Percentiles rank a stretch among this genome's conserved stretches.
These are phyloP conservation scores for Agrochola circellaris DNA, from an alignment of 2,888 invertebrate genomes.

Conservation along the genomic window DNA sequence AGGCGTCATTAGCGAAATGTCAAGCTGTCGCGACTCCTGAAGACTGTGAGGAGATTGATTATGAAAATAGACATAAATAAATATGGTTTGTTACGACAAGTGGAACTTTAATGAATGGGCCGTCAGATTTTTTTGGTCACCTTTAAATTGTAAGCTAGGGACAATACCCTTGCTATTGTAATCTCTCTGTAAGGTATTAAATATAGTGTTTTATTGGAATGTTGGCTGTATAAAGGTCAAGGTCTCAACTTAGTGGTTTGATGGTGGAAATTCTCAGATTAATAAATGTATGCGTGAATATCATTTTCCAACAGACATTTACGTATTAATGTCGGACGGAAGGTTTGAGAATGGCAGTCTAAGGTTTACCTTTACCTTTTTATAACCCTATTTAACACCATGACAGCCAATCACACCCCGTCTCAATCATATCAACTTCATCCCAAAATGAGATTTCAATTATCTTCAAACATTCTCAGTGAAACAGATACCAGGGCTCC, in stretches of 20 bases:
- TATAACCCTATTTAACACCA: not conserved
- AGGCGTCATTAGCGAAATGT: conserved; percentile 75
- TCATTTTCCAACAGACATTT: not conserved
- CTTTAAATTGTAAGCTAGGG: conserved; percentile 6
- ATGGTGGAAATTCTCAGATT: not conserved
- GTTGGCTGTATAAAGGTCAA: conserved; percentile 6
- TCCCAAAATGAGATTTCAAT: conserved; percentile 49
- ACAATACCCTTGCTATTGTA: not conserved
- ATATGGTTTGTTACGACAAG: conserved; percentile 40
- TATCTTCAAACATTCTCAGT: conserved; percentile 38
- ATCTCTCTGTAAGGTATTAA: not conserved
- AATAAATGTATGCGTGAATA: not conserved
- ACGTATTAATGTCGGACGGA: not conserved
- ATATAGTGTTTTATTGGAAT: not conserved
- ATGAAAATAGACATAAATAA: conserved; percentile 63
- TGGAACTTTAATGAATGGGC: conserved; percentile 41
- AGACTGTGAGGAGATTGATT: conserved; percentile 73
- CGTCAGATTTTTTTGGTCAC: conserved; percentile 35
- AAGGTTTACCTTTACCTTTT: not conserved
- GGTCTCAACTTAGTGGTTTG: not conserved
- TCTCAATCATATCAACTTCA: conserved; percentile 42
- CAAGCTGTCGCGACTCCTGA: conserved; percentile 73
- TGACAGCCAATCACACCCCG: conserved; percentile 1
- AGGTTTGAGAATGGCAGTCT: not conserved
- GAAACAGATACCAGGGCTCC: conserved; percentile 56